Percentiles rank a stretch among this genome's conserved stretches.
These are phyloP conservation scores for Synanthedon myopaeformis DNA, from an alignment of 2,888 invertebrate species.

Conservation along the genomic window DNA sequence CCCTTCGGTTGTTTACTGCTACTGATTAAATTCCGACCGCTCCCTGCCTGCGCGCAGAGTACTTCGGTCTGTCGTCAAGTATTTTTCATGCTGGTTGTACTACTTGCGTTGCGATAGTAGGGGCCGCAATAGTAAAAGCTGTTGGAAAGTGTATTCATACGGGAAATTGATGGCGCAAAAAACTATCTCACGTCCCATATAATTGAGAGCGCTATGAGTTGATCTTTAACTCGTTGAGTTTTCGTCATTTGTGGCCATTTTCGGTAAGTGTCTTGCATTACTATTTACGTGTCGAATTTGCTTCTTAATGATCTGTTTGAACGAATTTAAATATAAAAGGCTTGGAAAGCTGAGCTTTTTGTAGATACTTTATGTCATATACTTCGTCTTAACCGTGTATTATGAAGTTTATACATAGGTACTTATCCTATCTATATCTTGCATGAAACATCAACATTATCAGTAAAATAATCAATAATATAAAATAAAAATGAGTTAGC, in stretches of 20 bases:
- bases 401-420: too few relatives aligned
- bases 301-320: constrained; percentile 11
- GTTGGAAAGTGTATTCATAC: constrained; percentile 64
- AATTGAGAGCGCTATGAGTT: constrained; percentile 34
- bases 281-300: constrained; percentile 43
- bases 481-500: too few relatives aligned
- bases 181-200: constrained; percentile 58
- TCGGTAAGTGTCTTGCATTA: constrained; percentile 46
- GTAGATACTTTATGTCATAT: background rate
- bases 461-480: too few relatives aligned
- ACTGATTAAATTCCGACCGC: constrained; percentile 59
- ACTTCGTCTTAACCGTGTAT: too few relatives aligned
- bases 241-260: constrained; percentile 61
- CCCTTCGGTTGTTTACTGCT: constrained; percentile 24
- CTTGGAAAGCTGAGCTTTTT: constrained; percentile 13
- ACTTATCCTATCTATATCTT: too few relatives aligned
- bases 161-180: constrained; percentile 54
- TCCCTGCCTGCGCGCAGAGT: constrained; percentile 60
- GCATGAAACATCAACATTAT: too few relatives aligned
- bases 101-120: constrained; percentile 58
- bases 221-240: constrained; percentile 41
- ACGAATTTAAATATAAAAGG: background rate
- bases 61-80: constrained; percentile 58
- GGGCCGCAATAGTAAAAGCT: constrained; percentile 65
- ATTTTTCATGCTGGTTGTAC: constrained; percentile 67